A percentile compares a stretch with the other conserved stretches of the same genome.
These are phyloP conservation scores for Doryteuthis pealeii DNA, from an alignment of 1,140 invertebrate species.

Conservation along the genomic window DNA sequence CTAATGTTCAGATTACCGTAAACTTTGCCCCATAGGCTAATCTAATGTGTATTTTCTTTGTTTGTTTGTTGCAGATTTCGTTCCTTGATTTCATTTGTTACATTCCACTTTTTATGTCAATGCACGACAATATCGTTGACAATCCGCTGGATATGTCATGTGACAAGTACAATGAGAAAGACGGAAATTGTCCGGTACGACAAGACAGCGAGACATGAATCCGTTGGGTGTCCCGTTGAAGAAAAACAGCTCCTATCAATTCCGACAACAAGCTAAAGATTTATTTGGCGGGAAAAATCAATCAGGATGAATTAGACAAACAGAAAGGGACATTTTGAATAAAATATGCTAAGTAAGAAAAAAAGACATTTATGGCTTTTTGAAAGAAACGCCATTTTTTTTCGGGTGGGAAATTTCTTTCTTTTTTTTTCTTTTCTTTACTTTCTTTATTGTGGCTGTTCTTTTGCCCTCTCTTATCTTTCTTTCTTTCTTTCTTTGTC, in stretches of 20 bases:
- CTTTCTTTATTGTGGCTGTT: no score
- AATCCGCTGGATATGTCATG: slow-evolving; percentile 54
- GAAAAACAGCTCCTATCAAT: slow-evolving; percentile 30
- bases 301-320: slow-evolving; percentile 28
- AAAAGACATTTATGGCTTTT: no score
- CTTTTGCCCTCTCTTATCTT: no score
- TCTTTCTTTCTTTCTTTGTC: no score
- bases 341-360: slow-evolving; percentile 38
- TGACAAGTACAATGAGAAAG: slow-evolving; percentile 39
- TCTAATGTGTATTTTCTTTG: no score
- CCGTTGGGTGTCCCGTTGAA: slow-evolving; percentile 41
- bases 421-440: no score
- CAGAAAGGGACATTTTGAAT: slow-evolving; percentile 32
- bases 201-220: slow-evolving; percentile 50
- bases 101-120: slow-evolving; percentile 54
- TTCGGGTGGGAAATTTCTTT: no score
- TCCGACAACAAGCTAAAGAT: slow-evolving; percentile 39
- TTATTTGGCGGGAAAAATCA: slow-evolving; percentile 40
- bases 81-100: slow-evolving; percentile 55
- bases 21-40: no score
- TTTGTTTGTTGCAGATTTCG: slow-evolving; percentile 37
- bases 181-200: slow-evolving; percentile 30
- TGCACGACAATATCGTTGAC: slow-evolving; percentile 52
- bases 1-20: no score
- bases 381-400: no score